Percentiles rank a stretch among this genome's conserved stretches.
phyloP scores from a whole-genome alignment of 2,888 invertebrate genomes.

The Cacoxenus indagator region DNA sequence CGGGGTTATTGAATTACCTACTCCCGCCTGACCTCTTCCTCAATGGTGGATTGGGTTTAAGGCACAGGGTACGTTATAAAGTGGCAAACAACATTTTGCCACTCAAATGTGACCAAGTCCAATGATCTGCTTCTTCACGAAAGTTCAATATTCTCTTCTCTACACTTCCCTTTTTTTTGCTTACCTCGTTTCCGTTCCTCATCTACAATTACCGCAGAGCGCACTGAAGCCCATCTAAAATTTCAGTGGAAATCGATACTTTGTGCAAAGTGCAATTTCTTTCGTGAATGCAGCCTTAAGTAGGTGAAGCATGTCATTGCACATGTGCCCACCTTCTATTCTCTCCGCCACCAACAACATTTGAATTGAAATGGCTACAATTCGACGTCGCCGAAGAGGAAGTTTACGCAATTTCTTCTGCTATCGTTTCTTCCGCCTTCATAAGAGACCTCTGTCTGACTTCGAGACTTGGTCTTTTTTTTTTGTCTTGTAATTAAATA shows the following conservation, averaged over 20 bases:
- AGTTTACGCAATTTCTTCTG: not conserved
- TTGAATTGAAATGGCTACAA: too few relatives aligned
- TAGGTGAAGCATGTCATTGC: conserved; percentile 6
- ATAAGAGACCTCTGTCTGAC: not conserved
- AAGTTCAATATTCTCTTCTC: not conserved
- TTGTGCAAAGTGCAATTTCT: not conserved
- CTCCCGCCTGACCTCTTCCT: too few relatives aligned
- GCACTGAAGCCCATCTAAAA: not conserved
- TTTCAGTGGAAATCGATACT: not conserved
- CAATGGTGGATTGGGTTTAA: too few relatives aligned
- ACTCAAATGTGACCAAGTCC: too few relatives aligned
- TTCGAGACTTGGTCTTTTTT: not conserved
- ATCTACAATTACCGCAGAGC: too few relatives aligned
- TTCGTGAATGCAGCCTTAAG: not conserved
- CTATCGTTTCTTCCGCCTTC: not conserved
- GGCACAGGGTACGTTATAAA: too few relatives aligned
- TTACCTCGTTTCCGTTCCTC: not conserved
- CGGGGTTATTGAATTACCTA: too few relatives aligned
- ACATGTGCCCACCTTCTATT: not conserved
- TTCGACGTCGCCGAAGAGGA: not conserved
- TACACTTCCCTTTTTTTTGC: not conserved
- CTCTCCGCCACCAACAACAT: not conserved
- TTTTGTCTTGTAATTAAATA: not conserved
- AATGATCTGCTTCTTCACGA: too few relatives aligned
- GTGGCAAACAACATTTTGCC: too few relatives aligned